Evolutionary conservation across 2,113 vertebrate genomes (phyloP).

Genomic region (Rhadina sibilatrix): DNA sequence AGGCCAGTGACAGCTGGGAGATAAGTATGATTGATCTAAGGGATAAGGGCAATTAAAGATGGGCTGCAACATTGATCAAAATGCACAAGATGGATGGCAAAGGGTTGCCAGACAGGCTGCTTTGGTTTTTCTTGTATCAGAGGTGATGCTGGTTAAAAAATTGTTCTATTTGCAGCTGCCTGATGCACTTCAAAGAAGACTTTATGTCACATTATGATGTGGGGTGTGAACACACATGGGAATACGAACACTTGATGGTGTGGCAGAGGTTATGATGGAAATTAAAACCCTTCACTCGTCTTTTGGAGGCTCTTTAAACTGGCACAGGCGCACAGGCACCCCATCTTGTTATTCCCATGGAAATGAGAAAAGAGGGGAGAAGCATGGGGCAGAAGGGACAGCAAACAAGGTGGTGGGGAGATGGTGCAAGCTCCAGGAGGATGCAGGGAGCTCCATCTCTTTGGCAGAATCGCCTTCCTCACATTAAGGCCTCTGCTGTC

Average conservation of each 20-base stretch:
- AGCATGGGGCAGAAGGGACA: fast-evolving
- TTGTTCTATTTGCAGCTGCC: neutral
- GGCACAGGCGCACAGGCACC: neutral
- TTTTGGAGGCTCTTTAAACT: neutral
- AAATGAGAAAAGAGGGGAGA: neutral
- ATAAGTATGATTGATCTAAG: constrained; percentile 9
- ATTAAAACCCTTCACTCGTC: neutral
- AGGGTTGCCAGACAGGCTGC: neutral
- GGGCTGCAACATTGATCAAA: constrained; percentile 4
- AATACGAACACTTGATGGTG: neutral
- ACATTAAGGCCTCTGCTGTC: neutral
- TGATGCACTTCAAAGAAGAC: neutral
- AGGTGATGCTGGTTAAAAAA: neutral
- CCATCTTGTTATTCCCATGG: fast-evolving
- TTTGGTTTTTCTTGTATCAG: neutral
- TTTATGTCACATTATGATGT: neutral
- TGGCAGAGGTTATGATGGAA: neutral
- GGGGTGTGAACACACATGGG: neutral
- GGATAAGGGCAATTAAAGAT: constrained; percentile 36
- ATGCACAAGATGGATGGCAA: neutral
- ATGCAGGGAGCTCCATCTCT: neutral
- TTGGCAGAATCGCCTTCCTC: neutral
- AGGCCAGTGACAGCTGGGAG: neutral
- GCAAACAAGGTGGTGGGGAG: neutral
- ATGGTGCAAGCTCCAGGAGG: neutral